Evolutionary conservation across 1,140 invertebrate genomes (phyloP).

Genomic region (Drosophila ohnishii): DNA sequence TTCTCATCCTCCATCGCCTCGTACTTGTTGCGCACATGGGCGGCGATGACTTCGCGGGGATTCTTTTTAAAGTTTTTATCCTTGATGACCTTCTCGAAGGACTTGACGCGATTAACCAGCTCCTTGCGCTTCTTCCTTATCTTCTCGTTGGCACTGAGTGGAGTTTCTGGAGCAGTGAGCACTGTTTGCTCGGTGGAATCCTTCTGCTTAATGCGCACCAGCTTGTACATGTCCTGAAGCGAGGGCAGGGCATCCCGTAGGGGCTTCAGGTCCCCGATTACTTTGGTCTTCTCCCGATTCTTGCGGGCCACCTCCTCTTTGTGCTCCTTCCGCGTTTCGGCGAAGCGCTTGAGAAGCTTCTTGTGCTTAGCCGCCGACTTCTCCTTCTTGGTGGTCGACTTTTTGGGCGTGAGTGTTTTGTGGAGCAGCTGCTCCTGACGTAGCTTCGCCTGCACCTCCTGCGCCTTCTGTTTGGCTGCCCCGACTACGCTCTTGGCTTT

Average conservation of each 20-base stretch:
- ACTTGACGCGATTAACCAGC: slow-evolving; percentile 51
- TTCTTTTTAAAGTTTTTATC: slow-evolving; percentile 74
- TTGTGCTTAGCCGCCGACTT: slow-evolving; percentile 69
- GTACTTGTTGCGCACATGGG: slow-evolving; percentile 66
- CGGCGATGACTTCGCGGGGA: slow-evolving; percentile 62
- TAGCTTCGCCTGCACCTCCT: slow-evolving; percentile 51
- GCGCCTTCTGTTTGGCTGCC: slow-evolving; percentile 59
- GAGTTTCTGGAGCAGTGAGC: slow-evolving; percentile 33
- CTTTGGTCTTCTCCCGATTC: slow-evolving; percentile 66
- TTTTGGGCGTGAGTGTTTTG: slow-evolving; percentile 68
- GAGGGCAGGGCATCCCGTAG: slow-evolving; percentile 78
- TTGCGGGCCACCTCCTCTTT: slow-evolving; percentile 69
- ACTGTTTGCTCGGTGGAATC: slow-evolving; percentile 20
- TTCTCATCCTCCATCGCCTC: slow-evolving; percentile 53
- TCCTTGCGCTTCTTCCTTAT: slow-evolving; percentile 67
- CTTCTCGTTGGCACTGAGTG: slow-evolving; percentile 66
- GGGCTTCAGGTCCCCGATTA: slow-evolving; percentile 75
- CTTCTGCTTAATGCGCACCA: slow-evolving; percentile 47
- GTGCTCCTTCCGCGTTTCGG: slow-evolving; percentile 51
- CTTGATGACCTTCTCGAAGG: slow-evolving; percentile 69
- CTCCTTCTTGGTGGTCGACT: slow-evolving; percentile 70
- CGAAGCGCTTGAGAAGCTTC: slow-evolving; percentile 70
- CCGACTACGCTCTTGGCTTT: slow-evolving; percentile 65
- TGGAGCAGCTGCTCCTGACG: slow-evolving; percentile 64
- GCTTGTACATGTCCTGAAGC: slow-evolving; percentile 68